phyloP scores from a whole-genome alignment of 2,797 vertebrate species.

The Huso huso region DNA sequence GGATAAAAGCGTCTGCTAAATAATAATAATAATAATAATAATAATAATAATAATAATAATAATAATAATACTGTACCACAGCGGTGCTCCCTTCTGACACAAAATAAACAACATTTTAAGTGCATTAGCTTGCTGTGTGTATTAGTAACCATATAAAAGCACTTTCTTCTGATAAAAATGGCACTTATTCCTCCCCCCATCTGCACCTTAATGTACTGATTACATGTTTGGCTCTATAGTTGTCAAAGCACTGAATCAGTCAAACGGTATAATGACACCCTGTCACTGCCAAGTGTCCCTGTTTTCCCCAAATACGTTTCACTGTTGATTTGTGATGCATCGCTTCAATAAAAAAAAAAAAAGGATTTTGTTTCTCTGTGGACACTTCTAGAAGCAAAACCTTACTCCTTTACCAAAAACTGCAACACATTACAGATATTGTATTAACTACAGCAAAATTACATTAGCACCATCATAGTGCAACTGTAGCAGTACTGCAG shows the following conservation, averaged over 20 bases:
- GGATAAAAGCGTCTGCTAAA: too few relatives aligned
- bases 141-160: not conserved
- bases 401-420: too few relatives aligned
- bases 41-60: too few relatives aligned
- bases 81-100: too few relatives aligned
- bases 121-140: not conserved
- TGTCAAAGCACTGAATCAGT: slow-evolving; percentile 87
- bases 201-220: slow-evolving; percentile 92
- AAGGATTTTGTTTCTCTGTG: too few relatives aligned
- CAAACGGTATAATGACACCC: slow-evolving; percentile 88
- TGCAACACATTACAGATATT: too few relatives aligned
- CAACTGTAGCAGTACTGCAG: too few relatives aligned
- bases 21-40: too few relatives aligned
- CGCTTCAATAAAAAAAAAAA: slow-evolving; percentile 30
- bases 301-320: slow-evolving; percentile 78
- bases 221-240: slow-evolving; percentile 83
- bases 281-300: slow-evolving; percentile 79
- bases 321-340: slow-evolving; percentile 73
- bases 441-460: too few relatives aligned
- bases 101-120: not conserved
- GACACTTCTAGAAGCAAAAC: too few relatives aligned
- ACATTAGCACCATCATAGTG: too few relatives aligned
- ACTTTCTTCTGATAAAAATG: slow-evolving; percentile 20
- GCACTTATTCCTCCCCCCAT: slow-evolving; percentile 5
- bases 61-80: too few relatives aligned